These are phyloP conservation scores for Noctua pronuba DNA, from an alignment of 2,888 invertebrate species.

Conservation along the genomic window DNA sequence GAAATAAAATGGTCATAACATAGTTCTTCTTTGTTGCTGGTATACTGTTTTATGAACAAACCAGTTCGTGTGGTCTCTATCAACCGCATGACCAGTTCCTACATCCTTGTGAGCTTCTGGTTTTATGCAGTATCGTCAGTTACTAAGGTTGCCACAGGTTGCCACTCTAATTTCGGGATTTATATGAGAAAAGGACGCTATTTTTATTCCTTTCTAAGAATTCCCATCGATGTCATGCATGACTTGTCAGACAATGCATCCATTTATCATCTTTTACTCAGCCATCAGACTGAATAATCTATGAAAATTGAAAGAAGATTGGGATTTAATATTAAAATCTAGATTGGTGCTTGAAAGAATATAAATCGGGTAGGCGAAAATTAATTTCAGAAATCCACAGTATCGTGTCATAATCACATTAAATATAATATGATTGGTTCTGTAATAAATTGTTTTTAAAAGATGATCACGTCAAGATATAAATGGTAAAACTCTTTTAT, in stretches of 20 bases:
- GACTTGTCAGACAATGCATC: neutral
- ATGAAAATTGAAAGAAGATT: conserved; percentile 21
- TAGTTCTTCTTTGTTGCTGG: neutral
- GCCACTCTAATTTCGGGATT: neutral
- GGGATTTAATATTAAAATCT: conserved; percentile 8
- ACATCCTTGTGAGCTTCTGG: conserved; percentile 27
- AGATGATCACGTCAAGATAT: neutral
- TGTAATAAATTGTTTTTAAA: conserved; percentile 18
- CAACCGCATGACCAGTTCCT: neutral
- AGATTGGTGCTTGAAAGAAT: neutral
- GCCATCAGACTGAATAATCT: neutral
- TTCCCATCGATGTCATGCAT: neutral
- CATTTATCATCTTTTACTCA: conserved; percentile 9
- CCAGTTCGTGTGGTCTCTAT: conserved; percentile 23
- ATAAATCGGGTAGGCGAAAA: conserved; percentile 19
- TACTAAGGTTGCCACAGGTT: neutral
- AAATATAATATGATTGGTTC: neutral
- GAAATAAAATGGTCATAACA: neutral
- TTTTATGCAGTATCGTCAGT: conserved; percentile 5
- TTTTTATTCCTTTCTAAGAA: neutral
- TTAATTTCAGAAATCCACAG: conserved; percentile 13
- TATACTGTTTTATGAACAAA: neutral
- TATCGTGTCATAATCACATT: conserved; percentile 3
- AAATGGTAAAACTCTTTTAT: too few species aligned
- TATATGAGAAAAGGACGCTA: neutral